Evolutionary conservation across 1,140 invertebrate species (phyloP).

Genomic region (Euura lappo): DNA sequence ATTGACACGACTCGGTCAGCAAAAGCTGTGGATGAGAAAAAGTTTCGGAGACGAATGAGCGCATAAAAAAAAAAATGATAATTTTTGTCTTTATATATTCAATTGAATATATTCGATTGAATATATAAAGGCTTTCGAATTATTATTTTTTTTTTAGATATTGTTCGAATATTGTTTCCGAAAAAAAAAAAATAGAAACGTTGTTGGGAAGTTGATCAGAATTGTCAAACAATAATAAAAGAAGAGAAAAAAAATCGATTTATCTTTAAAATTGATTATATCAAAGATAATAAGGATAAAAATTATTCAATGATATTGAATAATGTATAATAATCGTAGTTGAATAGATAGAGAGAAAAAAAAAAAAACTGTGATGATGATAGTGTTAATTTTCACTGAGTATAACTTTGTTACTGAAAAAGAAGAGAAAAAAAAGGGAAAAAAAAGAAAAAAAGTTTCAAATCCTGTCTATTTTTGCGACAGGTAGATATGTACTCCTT

Average conservation of each 20-base stretch:
- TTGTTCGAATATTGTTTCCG: neutral
- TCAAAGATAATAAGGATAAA: neutral
- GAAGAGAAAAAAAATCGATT: neutral
- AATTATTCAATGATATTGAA: neutral
- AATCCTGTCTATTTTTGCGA: neutral
- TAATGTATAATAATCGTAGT: neutral
- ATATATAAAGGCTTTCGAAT: neutral
- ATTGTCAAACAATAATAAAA: too few species aligned
- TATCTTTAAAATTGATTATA: too few species aligned
- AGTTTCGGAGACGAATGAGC: too few species aligned
- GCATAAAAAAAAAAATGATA: neutral
- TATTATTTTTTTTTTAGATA: neutral
- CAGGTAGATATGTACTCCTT: neutral
- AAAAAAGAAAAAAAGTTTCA: neutral
- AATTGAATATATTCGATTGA: neutral
- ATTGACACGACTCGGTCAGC: neutral
- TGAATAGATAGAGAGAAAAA: neutral
- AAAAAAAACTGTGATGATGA: neutral
- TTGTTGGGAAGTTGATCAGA: too few species aligned
- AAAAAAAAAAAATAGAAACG: neutral
- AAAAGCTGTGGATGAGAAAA: neutral
- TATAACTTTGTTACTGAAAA: neutral
- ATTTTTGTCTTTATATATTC: neutral
- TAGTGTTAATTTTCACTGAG: neutral
- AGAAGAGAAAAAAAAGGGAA: neutral